These are phyloP conservation scores for Hepsetus odoe DNA, from an alignment of 2,113 vertebrate species.

Conservation along the genomic window DNA sequence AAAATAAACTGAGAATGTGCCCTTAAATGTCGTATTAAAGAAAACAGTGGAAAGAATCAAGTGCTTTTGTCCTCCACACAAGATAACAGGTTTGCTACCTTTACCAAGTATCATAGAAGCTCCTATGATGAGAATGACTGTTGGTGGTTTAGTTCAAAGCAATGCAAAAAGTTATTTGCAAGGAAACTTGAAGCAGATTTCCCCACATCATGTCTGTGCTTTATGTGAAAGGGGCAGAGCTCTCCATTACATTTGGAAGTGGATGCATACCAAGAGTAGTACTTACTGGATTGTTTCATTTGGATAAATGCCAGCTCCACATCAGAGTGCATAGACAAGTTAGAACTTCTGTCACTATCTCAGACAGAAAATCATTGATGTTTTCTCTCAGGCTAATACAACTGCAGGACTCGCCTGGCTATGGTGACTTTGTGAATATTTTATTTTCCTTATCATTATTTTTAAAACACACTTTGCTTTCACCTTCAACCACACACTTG, in stretches of 20 bases:
- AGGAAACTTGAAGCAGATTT: too few relatives aligned
- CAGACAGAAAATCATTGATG: slow-evolving; percentile 25
- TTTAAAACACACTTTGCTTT: slow-evolving; percentile 52
- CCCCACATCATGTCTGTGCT: too few relatives aligned
- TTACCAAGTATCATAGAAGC: too few relatives aligned
- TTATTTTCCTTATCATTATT: slow-evolving; percentile 49
- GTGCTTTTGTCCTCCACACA: too few relatives aligned
- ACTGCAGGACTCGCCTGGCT: slow-evolving; percentile 1
- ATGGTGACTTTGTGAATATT: slow-evolving; percentile 31
- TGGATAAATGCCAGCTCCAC: not conserved
- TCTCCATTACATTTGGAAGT: not conserved
- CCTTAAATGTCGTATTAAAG: too few relatives aligned
- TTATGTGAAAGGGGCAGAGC: too few relatives aligned
- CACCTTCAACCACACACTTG: slow-evolving; percentile 57
- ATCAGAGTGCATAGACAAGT: not conserved
- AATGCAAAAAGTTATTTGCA: too few relatives aligned
- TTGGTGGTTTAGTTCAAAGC: too few relatives aligned
- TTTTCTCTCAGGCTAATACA: slow-evolving; percentile 19
- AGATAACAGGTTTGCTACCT: too few relatives aligned
- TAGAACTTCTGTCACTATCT: not conserved
- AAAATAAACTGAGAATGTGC: too few relatives aligned
- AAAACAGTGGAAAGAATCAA: too few relatives aligned
- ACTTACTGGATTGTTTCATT: not conserved
- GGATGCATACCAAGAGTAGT: not conserved
- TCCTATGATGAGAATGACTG: too few relatives aligned